These are phyloP conservation scores for Sinohyriopsis cumingii DNA, from an alignment of 2,888 invertebrate genomes.

Conservation along the genomic window DNA sequence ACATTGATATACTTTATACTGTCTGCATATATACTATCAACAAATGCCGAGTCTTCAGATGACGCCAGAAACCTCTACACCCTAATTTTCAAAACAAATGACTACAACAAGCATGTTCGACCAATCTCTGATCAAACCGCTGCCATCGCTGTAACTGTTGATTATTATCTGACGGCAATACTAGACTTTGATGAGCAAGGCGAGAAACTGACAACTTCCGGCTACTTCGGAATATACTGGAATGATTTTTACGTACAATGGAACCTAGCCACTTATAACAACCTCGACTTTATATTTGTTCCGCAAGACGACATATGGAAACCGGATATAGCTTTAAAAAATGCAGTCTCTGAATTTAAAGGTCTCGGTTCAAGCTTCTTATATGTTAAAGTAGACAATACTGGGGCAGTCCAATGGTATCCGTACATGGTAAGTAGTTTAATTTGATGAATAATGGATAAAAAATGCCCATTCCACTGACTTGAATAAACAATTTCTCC, in stretches of 20 bases:
- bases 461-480: no score
- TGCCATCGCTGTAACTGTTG: conserved; percentile 5
- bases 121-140: conserved; percentile 2
- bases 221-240: conserved; percentile 14
- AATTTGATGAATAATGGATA: no score
- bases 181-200: conserved; percentile 14
- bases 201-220: conserved; percentile 13
- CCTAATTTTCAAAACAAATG: conserved; percentile 8
- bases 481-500: no score
- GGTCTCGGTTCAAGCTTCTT: conserved; percentile 10
- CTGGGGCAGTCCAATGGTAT: conserved; percentile 4
- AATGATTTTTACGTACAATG: conserved; percentile 13
- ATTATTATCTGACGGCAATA: conserved; percentile 6
- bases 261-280: conserved; percentile 7
- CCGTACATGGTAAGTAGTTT: conserved; percentile 6
- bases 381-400: conserved; percentile 1
- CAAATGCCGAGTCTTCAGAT: background rate
- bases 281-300: conserved; percentile 4
- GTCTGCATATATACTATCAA: background rate
- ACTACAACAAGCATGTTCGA: conserved; percentile 11
- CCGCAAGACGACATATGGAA: conserved; percentile 29
- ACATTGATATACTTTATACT: no score
- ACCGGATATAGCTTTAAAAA: conserved; percentile 25
- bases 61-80: conserved; percentile 16
- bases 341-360: conserved; percentile 13